Evolutionary conservation across 1,140 invertebrate genomes (phyloP).

Genomic region (Antheraea pernyi): DNA sequence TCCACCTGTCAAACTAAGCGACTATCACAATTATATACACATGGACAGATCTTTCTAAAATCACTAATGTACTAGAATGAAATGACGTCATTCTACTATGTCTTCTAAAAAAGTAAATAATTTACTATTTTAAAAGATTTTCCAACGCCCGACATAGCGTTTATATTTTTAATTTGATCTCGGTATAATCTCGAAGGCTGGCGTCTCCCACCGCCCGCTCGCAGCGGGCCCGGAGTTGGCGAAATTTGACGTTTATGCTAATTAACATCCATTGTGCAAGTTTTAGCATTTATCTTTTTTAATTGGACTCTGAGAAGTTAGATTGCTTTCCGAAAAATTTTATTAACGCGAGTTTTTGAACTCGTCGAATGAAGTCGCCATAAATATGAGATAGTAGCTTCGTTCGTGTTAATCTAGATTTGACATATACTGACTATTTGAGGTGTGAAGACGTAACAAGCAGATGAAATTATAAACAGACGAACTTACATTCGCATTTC

Average conservation of each 20-base stretch:
- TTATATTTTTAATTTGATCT: constrained; percentile 5
- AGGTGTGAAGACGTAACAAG: too few species aligned
- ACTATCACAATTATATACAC: too few species aligned
- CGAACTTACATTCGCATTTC: too few species aligned
- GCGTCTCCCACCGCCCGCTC: neutral
- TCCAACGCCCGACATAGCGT: neutral
- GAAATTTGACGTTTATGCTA: constrained; percentile 23
- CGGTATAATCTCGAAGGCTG: neutral
- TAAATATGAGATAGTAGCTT: too few species aligned
- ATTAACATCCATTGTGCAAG: constrained; percentile 27
- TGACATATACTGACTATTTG: too few species aligned
- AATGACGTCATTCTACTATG: too few species aligned
- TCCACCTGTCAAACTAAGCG: too few species aligned
- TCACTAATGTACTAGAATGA: too few species aligned
- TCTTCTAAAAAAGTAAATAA: neutral
- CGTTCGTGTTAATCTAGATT: too few species aligned
- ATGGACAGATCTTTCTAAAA: too few species aligned
- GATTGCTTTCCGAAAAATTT: constrained; percentile 25
- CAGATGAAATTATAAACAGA: too few species aligned
- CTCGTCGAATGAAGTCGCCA: neutral
- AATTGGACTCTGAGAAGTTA: constrained; percentile 27
- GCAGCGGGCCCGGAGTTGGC: neutral
- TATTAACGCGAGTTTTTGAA: constrained; percentile 15
- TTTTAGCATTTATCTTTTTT: constrained; percentile 27
- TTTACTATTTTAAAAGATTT: neutral